phyloP scores from a whole-genome alignment of 2,113 vertebrate genomes.

The Bos javanicus region DNA sequence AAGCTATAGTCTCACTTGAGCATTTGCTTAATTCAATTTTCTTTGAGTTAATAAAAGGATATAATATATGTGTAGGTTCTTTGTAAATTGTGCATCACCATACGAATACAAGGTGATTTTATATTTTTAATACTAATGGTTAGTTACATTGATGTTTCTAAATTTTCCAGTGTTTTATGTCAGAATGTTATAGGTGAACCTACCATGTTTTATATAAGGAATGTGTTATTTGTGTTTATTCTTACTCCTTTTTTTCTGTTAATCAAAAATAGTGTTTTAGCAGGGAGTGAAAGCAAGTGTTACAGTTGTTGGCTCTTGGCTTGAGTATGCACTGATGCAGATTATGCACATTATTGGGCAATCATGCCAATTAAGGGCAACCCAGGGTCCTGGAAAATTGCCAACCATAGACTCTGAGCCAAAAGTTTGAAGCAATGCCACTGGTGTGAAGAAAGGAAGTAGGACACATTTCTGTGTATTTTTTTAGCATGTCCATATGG shows the following conservation, averaged over 20 bases:
- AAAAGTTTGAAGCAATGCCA: constrained; percentile 30
- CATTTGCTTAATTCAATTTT: neutral
- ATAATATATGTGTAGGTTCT: neutral
- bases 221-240: constrained; percentile 7
- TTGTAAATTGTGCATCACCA: neutral
- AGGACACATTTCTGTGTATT: constrained; percentile 34
- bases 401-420: constrained; percentile 2
- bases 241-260: constrained; percentile 37
- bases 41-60: neutral
- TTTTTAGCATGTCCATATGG: constrained; percentile 34
- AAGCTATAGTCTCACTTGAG: neutral
- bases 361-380: constrained; percentile 58
- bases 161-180: constrained; percentile 32
- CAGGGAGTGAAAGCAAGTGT: constrained; percentile 46
- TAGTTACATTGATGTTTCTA: neutral
- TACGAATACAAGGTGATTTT: neutral
- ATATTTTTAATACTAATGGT: constrained; percentile 19
- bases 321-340: constrained; percentile 50
- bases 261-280: constrained; percentile 43
- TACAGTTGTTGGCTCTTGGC: constrained; percentile 31
- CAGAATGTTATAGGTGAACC: neutral
- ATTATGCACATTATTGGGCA: constrained; percentile 61
- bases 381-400: constrained; percentile 50
- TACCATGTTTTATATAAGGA: neutral
- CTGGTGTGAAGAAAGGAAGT: constrained; percentile 60